These are phyloP conservation scores for Nannoperca australis DNA, from an alignment of 2,797 vertebrate genomes.

Conservation along the genomic window DNA sequence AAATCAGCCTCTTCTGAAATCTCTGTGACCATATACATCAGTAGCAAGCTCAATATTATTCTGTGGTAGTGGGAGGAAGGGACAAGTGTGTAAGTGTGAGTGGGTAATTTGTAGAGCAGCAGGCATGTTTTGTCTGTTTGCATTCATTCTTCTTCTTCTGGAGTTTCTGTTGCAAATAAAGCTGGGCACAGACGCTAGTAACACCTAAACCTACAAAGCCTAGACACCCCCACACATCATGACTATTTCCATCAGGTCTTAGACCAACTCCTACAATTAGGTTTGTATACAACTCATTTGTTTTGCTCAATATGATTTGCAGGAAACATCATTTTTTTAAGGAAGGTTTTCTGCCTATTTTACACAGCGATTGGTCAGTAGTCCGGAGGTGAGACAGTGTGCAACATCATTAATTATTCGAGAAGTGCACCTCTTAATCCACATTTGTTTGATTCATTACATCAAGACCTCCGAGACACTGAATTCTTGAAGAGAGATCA, in stretches of 20 bases:
- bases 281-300: not conserved
- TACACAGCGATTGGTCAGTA: not conserved
- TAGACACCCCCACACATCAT: not conserved
- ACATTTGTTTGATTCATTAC: not conserved
- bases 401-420: not conserved
- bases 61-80: slow-evolving; percentile 47
- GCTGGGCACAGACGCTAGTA: not conserved
- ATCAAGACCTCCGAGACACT: not conserved
- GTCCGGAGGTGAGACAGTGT: not conserved
- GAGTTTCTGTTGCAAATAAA: slow-evolving; percentile 13
- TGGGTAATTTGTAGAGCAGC: slow-evolving; percentile 53
- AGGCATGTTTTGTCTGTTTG: slow-evolving; percentile 36
- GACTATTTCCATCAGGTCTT: not conserved
- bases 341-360: not conserved
- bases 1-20: slow-evolving; percentile 58
- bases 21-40: slow-evolving; percentile 66
- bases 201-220: not conserved
- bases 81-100: slow-evolving; percentile 46
- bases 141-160: slow-evolving; percentile 39
- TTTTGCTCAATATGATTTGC: not conserved
- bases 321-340: not conserved
- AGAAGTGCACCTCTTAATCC: not conserved
- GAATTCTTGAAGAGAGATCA: not conserved
- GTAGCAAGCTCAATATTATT: slow-evolving; percentile 68
- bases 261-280: not conserved